These are phyloP conservation scores for Phymatocera aterrima DNA, from an alignment of 2,888 invertebrate species.

Conservation along the genomic window DNA sequence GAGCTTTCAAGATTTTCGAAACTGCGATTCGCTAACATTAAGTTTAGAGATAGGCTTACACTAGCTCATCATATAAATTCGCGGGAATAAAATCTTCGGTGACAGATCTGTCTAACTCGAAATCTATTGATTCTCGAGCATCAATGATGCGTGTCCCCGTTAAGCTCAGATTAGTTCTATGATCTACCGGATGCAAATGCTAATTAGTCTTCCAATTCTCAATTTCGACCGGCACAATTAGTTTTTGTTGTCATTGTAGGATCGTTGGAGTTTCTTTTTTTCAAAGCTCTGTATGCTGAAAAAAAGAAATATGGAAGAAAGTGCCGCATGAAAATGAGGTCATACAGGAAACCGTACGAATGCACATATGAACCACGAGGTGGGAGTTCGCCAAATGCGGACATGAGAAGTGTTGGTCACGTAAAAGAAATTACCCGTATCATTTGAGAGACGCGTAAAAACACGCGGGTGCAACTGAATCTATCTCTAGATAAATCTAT, in stretches of 20 bases:
- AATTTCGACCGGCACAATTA: not conserved
- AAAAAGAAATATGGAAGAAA: constrained; percentile 52
- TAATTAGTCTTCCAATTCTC: not conserved
- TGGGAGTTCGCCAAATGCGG: constrained; percentile 19
- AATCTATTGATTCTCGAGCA: too few relatives aligned
- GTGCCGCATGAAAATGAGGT: constrained; percentile 55
- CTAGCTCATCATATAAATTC: not conserved
- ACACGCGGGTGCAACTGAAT: not conserved
- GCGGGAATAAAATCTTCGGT: not conserved
- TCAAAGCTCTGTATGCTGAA: not conserved
- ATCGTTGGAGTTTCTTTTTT: constrained; percentile 9
- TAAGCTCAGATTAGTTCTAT: too few relatives aligned
- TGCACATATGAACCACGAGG: constrained; percentile 23
- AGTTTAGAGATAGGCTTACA: not conserved
- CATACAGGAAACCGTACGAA: constrained; percentile 55
- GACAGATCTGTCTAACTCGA: too few relatives aligned
- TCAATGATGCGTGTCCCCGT: too few relatives aligned
- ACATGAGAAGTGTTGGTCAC: constrained; percentile 24
- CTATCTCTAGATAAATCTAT: not conserved
- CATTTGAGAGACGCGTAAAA: constrained; percentile 15
- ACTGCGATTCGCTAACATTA: not conserved
- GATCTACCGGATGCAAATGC: not conserved
- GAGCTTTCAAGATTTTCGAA: not conserved
- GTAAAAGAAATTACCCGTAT: not conserved
- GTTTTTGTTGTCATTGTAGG: not conserved